Evolutionary conservation across 2,113 vertebrate species (phyloP), one percentile per base, ranked within the genome.

Genomic region (Bubalus kerabau): DNA sequence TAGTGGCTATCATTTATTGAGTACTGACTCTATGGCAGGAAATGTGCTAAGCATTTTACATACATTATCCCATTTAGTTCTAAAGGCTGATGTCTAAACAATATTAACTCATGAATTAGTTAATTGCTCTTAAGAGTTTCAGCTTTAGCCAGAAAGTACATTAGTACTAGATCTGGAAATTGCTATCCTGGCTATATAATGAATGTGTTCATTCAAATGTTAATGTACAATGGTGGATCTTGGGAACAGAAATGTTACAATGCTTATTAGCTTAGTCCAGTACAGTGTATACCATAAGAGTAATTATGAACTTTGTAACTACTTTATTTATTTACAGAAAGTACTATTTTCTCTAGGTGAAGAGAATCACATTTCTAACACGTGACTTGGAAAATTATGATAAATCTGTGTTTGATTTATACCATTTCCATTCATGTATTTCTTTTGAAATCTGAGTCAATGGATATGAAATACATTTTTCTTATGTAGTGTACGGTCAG

Each of bases 61-160:
- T 71, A 94, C 71, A 46, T 94, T 96, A 97, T 71, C 83, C 85
- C 76, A 94, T 82, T 97, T 93, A 85, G 84, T 86, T 97, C 57
- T 86, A 90, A 60, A 96, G 50, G 50, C 26, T 87, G 36, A 92
- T 71, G 60, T 80, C 90, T 90, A 90, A 98, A 94, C 9, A 76
- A 90, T 89, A 92, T 94, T 95, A 97, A 96, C 59, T 97, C 46
- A 94, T 89, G 43, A 97, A 78, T 97, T 83, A 97, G 92, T 93
- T 93, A 40, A 95, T 92, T 96, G 91, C 71, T 95, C 36, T 90
- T 92, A 95, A 96, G 80, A 62, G 43, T 96, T 96, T 97, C 85
- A 83, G 57, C 96, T 90, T 80, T 85, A 95, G 95, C 95, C 91
- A 95, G 93, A 62, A 97, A 97, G 74, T 90, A 16, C 95, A 96